Evolutionary conservation across 2,797 vertebrate genomes (phyloP), one percentile per base, ranked within the genome.

Genomic region (Sebastes goodei): DNA sequence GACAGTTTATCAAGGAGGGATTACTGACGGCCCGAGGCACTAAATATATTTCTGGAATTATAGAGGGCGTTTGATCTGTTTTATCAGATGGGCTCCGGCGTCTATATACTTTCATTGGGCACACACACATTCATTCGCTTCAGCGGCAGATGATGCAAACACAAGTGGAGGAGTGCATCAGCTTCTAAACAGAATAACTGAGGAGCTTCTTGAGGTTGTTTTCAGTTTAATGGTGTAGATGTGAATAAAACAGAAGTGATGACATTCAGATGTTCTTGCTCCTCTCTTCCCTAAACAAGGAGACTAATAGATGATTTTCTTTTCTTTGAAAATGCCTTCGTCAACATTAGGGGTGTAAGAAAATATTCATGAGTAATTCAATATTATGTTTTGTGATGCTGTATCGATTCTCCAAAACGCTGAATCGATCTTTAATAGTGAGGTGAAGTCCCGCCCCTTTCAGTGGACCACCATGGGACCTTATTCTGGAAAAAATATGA

Each of bases 31-130:
- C 87, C 60, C 10, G 25, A 68, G 71, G 86, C 70, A 55, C 68
- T 67, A 86, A 85, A 84, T 83, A 56, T 85, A 86, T 86, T 86
- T 88, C 53, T 89, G 78, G 86, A 82, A 78, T 75, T 77, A 38
- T 38, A 38, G 69, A 69, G 59, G 59, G 55, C 20, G 27, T 86
- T 86, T 89, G 78, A 88, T 91, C 64, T 10, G 27, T 61, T 25
- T 81, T 85, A 85, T 89, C 83, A 76, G 81, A 89, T 85, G 68
- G 82, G 86, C 69, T 79, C 38, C 0, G 25, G 38, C 71, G 53
- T 63, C 53, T 46, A 2, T 49, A 17, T 49, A 17, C 29, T 82
- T 73, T 71, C 33, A 23, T 71, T 57, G 75, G 71, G 21, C 46
- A 71, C 66, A 75, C 60, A n/a, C 60, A 70, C 1, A 2, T 38